A percentile compares a stretch with the other conserved stretches of the same genome.
Conservation (phyloP, 2,797 vertebrate species). For the Sebastes variabilis region DNA sequence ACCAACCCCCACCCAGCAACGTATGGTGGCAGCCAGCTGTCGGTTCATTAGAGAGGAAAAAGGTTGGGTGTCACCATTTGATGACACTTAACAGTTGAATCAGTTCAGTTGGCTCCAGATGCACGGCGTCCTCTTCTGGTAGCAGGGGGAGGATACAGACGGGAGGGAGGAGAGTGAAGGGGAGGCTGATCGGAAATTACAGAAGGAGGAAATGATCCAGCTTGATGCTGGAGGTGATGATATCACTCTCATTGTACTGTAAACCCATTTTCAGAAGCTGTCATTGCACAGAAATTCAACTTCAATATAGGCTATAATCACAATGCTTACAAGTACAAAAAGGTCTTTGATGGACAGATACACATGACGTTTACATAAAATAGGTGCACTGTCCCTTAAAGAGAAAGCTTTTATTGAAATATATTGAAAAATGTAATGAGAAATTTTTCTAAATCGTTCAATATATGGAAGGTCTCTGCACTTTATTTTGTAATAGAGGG, state of each 20-base stretch:
- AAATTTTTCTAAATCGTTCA: too few species aligned
- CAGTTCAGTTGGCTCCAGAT: neutral
- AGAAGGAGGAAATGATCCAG: constrained; percentile 39
- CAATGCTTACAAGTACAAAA: neutral
- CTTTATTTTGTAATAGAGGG: neutral
- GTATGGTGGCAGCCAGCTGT: constrained; percentile 40
- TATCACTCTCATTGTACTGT: constrained; percentile 29
- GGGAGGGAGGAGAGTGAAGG: neutral
- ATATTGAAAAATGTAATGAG: neutral
- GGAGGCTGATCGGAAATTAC: constrained; percentile 41
- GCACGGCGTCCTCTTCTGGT: neutral
- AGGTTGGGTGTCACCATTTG: neutral
- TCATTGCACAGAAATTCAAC: neutral
- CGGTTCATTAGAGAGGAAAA: constrained; percentile 32
- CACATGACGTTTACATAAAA: too few species aligned
- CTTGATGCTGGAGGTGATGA: constrained; percentile 24
- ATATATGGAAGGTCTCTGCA: neutral
- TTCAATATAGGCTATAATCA: neutral
- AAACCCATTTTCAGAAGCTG: neutral
- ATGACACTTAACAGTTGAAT: neutral
- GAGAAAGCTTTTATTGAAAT: neutral
- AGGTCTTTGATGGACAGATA: neutral
- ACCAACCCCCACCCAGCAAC: constrained; percentile 1
- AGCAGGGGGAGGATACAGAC: neutral
- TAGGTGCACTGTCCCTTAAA: neutral